Base-by-base conservation (phyloP, 2,888 invertebrate genomes). In the Parnassius smintheus region DNA sequence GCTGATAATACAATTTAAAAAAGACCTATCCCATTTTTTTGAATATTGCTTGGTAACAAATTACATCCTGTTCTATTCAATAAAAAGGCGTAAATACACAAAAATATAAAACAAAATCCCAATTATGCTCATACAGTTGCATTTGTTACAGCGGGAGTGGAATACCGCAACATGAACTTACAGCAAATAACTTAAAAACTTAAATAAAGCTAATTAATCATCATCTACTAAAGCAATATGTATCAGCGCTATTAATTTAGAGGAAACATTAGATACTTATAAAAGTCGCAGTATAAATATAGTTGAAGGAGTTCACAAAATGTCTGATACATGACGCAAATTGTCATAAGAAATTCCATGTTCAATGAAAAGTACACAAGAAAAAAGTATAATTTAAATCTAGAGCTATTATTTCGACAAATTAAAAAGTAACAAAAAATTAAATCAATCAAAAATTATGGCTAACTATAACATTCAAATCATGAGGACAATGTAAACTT, bases 31-130 rank as follows among this genome's bases (percentile, higher is more conserved):
- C 89, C 88, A 89, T 86, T 82, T 49, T 49, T 85, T 91, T 90
- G 90, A 91, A 91, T 88, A 91, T 88, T 88, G 86, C 86, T 85
- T 91, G 91, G 91, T 91, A 91, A 91, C 91, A 91, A 91, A 89
- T 88, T 81, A 88, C 82, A 88, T 84, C 80, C 84, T 86, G 83
- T 88, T 85, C 81, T 86, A 88, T 88, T 88, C 86, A 89, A 91
- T 88, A 88, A 90, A 88, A 51, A 87, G 81, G 77, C 79, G 73
- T 76, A 86, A 88, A 84, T 88, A 88, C 89, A 87, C 78, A 85
- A 83, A 80, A 80, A 80, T 80, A 82, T 79, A 82, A 83, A 87
- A 86, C 82, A 83, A 82, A 83, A 75, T 78, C 84, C 74, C 87
- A 87, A 89, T 85, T 86, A 85, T 77, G 82, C 76, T 76, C 68